These are phyloP conservation scores for Trachelus troglodyta DNA, from an alignment of 2,888 invertebrate species.

Conservation along the genomic window DNA sequence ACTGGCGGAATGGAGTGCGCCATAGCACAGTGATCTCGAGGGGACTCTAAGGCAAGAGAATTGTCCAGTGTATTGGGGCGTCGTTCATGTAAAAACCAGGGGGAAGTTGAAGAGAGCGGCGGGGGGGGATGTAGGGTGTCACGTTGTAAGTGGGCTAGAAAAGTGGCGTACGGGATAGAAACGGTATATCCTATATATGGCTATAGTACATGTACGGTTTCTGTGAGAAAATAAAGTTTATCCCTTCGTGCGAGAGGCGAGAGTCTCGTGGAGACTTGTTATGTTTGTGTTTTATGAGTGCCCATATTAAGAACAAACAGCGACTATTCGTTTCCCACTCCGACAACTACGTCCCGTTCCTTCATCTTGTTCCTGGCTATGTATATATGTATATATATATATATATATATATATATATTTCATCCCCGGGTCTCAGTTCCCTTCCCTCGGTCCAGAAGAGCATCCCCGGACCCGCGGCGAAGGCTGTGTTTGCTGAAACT, in stretches of 20 bases:
- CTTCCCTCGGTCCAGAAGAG: conserved; percentile 16
- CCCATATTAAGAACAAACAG: conserved; percentile 35
- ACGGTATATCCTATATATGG: not conserved
- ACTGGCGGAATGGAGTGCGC: not conserved
- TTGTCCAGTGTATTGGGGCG: not conserved
- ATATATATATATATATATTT: not conserved
- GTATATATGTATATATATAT: not conserved
- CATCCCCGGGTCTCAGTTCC: conserved; percentile 12
- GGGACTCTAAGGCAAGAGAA: not conserved
- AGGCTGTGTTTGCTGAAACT: conserved; percentile 37
- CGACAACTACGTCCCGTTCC: conserved; percentile 3
- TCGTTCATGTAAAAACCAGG: not conserved
- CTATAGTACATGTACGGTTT: not conserved
- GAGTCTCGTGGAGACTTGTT: conserved; percentile 15
- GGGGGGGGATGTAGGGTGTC: not conserved
- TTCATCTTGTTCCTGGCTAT: conserved; percentile 10
- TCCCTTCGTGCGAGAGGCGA: conserved; percentile 7
- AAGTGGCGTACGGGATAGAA: not conserved
- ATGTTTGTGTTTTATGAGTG: conserved; percentile 35
- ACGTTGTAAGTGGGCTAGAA: not conserved
- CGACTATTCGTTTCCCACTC: conserved; percentile 27
- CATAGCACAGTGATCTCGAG: not conserved
- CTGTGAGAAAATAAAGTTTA: conserved; percentile 28
- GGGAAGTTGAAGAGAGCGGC: not conserved
- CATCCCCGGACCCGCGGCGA: conserved; percentile 22